Base-by-base conservation (phyloP, 2,113 vertebrate genomes). In the Machaerirhynchus nigripectus region DNA sequence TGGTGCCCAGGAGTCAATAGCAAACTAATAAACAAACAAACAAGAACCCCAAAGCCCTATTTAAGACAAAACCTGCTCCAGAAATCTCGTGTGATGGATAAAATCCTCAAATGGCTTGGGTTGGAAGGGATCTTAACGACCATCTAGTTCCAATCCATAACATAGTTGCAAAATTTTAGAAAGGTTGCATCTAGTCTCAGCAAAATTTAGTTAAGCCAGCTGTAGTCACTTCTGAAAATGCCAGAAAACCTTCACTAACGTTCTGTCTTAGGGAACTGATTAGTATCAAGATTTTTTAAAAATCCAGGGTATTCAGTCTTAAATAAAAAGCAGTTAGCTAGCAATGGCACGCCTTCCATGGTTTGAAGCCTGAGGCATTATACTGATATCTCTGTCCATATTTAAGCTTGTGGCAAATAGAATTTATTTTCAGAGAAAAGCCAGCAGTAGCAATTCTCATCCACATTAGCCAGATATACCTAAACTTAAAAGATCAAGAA, bases 301-400 rank as follows among this genome's bases (percentile, higher is more conserved):
- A 40, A 24, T 15, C 4, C 11, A 37, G 4, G 10, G 8, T 40
- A 56, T 67, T 71, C 26, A 30, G 14, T 42, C 14, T 63, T 28
- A 70, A 47, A 50, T 40, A 65, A 73, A 68, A 65, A 74, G 27
- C 11, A 49, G 13, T 39, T 46, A 57, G 18, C 30, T n/a, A 53
- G 3, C 26, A 89, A 61, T 22, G 9, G 3, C 24, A 60, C 0
- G 1, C 7, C 40, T 53, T 61, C 33, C 0, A 4, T 14, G 9
- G 28, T 57, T 57, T 56, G 40, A 87, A 63, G 30, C 50, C 35
- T 81, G 24, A 73, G 28, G 7, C 6, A 31, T 81, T 65, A 15
- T 33, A 56, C 4, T 40, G 52, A 22, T 77, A 82, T 23, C 10
- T 52, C 24, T 26, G 82, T 42, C 14, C 17, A 53, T 52, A 63